phyloP scores from a whole-genome alignment of 2,113 vertebrate species.

The Bubo bubo region DNA sequence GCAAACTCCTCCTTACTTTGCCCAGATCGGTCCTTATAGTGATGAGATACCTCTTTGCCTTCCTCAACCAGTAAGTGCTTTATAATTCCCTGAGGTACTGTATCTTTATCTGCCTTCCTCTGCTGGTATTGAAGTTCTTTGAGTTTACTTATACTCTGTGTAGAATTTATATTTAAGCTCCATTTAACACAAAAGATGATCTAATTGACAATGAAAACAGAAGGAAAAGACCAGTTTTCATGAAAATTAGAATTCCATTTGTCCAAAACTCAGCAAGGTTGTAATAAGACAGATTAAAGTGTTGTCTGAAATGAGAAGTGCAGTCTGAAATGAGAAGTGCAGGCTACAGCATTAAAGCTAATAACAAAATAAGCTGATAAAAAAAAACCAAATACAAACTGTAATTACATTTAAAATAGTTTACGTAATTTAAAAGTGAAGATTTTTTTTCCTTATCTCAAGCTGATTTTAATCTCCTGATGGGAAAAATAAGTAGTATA shows the following conservation, averaged over 20 bases:
- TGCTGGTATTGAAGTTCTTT: neutral
- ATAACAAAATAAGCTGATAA: neutral
- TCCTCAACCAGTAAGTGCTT: conserved; percentile 96
- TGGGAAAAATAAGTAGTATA: neutral
- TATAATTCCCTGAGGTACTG: neutral
- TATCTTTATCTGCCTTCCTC: neutral
- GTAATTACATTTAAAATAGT: neutral
- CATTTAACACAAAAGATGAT: neutral
- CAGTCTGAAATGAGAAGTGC: neutral
- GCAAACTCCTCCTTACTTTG: conserved; percentile 93
- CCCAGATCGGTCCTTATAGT: conserved; percentile 94
- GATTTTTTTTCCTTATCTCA: neutral
- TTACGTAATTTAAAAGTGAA: neutral
- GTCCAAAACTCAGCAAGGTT: neutral
- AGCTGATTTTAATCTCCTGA: neutral
- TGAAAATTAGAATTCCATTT: neutral
- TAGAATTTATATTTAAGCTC: neutral
- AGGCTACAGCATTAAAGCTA: neutral
- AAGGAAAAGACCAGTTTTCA: neutral
- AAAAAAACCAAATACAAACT: neutral
- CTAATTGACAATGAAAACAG: neutral
- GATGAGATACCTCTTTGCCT: conserved; percentile 98
- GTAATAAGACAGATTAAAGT: neutral
- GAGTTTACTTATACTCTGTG: neutral
- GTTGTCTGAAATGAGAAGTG: neutral